Percentiles rank a stretch among this genome's conserved stretches.
Evolutionary conservation across 2,113 vertebrate species (phyloP).

Genomic region (Genyomyrus donnyi): DNA sequence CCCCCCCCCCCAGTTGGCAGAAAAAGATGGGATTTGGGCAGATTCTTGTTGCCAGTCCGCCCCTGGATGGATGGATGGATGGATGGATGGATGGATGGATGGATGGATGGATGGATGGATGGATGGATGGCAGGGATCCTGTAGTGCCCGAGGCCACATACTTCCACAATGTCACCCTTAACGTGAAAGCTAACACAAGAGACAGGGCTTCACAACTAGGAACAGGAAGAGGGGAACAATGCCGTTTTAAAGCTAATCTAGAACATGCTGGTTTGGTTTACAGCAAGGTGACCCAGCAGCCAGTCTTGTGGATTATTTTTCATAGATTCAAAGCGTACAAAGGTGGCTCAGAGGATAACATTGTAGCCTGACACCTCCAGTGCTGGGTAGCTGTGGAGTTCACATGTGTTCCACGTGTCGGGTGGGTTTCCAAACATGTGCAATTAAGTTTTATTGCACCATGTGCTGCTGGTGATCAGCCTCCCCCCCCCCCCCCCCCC

Average conservation of each 20-base stretch:
- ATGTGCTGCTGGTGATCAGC: neutral
- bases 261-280: neutral
- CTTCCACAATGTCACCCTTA: neutral
- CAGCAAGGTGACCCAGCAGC: neutral
- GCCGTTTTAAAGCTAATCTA: neutral
- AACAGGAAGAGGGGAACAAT: neutral
- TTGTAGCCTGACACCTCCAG: neutral
- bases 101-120: neutral
- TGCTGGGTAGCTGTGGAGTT: neutral
- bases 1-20: neutral
- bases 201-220: neutral
- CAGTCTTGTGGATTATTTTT: neutral
- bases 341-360: neutral
- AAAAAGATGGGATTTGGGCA: neutral
- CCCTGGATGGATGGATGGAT: neutral
- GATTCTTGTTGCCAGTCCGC: neutral
- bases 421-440: neutral
- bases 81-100: neutral
- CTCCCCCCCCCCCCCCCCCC: neutral
- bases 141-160: neutral
- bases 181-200: neutral
- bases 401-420: neutral
- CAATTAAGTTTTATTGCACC: neutral
- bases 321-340: neutral
- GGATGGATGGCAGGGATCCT: neutral